These are phyloP conservation scores for Riparia riparia DNA, from an alignment of 2,113 vertebrate genomes.

Conservation along the genomic window DNA sequence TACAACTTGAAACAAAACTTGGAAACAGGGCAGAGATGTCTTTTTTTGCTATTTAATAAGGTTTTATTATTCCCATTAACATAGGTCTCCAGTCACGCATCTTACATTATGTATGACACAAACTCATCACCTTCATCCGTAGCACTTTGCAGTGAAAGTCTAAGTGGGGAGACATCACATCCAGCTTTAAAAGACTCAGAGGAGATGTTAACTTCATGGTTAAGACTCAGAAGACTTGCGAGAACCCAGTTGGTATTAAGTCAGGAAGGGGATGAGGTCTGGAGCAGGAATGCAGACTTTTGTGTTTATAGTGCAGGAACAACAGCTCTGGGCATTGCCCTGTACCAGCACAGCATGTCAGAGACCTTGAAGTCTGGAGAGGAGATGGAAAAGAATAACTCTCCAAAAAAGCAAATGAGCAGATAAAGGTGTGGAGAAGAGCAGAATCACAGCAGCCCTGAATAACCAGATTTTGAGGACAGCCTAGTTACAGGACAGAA, in stretches of 20 bases:
- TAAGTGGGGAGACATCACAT: background rate
- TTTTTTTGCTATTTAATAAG: background rate
- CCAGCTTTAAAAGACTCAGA: background rate
- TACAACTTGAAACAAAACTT: background rate
- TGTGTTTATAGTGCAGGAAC: background rate
- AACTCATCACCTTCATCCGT: background rate
- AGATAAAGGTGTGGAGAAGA: background rate
- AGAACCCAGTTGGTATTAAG: background rate
- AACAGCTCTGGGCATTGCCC: background rate
- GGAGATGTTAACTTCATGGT: background rate
- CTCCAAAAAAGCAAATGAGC: background rate
- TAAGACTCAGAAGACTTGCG: background rate
- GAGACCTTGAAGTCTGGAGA: background rate
- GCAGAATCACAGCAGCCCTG: background rate
- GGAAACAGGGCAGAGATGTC: background rate
- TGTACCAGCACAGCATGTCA: background rate
- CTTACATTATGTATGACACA: background rate
- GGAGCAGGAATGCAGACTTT: background rate
- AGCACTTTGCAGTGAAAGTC: background rate
- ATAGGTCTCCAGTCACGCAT: accelerated
- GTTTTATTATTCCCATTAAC: background rate
- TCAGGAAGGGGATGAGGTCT: background rate
- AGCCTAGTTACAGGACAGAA: background rate
- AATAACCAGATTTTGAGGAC: background rate
- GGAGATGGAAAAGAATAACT: background rate